Base-by-base conservation (phyloP, 1,140 invertebrate genomes). In the Dendroctonus valens region DNA sequence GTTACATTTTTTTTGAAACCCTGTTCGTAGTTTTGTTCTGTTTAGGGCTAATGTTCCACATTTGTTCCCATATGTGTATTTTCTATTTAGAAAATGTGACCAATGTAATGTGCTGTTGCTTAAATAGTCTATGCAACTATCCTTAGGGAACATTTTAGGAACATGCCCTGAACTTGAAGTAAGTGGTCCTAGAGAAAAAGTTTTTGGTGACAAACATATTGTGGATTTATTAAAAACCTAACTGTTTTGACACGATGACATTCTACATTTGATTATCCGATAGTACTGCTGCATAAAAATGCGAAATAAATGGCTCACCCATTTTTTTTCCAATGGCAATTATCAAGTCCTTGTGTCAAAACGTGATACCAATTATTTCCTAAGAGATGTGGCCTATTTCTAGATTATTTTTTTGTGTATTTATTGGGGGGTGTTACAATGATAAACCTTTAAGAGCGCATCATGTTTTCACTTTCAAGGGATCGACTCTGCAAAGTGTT, bases 1-100 rank as follows among this genome's bases (percentile, higher is more conserved):
- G n/a, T 65, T 65, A 48, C 50, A n/a, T 57, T 63, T 70, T 72
- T 57, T 75, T 54, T 73, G 68, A 70, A 74, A 75, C 74, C 74
- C 74, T 75, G 73, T 75, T 72, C 26, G 37, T 59, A 52, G 9
- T 38, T 49, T 59, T 49, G n/a, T 48, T 58, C 41, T 15, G 55
- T 44, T 26, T 44, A 26, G 55, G 55, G 41, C 15, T 8, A 26
- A 8, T 42, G 26, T 44, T 12, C 39, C 42, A 57, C 15, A 58
- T 7, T 58, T 40, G 42, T 44, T 44, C 38, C 11, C n/a, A 1
- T 3, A n/a, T 7, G 2, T 14, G 54, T 59, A 46, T 26, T 59
- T 46, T 48, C 26, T 12, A 26, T n/a, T 40, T 59, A 38, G 12
- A 59, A 37, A 46, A 11, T 41, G 41, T 11, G n/a, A 12, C 15